These are phyloP conservation scores for Lacanobia wlatinum DNA, from an alignment of 2,888 invertebrate genomes.

Conservation along the genomic window DNA sequence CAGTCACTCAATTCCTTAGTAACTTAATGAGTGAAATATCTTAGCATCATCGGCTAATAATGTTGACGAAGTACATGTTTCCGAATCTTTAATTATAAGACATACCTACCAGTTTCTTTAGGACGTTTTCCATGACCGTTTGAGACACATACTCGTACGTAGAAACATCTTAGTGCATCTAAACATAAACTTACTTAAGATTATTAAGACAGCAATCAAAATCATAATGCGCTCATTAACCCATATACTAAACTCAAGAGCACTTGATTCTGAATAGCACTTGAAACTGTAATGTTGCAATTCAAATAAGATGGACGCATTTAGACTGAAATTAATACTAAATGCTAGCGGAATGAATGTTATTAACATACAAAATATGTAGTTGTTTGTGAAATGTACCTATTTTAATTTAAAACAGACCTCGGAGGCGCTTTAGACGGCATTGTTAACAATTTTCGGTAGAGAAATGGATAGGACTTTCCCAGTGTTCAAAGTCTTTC, in stretches of 20 bases:
- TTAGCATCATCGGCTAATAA: too few species aligned
- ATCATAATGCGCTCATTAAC: conserved; percentile 71
- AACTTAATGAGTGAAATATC: too few species aligned
- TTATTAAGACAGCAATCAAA: conserved; percentile 52
- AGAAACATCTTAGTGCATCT: conserved; percentile 6
- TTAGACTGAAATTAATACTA: conserved; percentile 29
- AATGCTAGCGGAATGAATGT: neutral
- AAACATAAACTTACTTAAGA: conserved; percentile 22
- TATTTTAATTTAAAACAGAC: neutral
- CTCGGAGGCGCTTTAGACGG: neutral
- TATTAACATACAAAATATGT: conserved; percentile 7
- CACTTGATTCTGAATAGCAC: conserved; percentile 67
- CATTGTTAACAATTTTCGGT: too few species aligned
- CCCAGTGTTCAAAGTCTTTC: too few species aligned
- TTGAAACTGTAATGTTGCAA: conserved; percentile 66
- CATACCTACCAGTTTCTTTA: neutral
- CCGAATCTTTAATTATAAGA: neutral
- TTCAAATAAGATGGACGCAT: conserved; percentile 47
- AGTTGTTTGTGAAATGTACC: neutral
- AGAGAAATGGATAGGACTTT: too few species aligned
- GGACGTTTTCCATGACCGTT: neutral
- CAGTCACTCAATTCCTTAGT: too few species aligned
- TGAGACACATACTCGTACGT: neutral
- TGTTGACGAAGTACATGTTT: too few species aligned
- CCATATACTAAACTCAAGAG: conserved; percentile 65